Percentiles rank a stretch among this genome's conserved stretches.
Conservation (phyloP, 2,113 vertebrate genomes). For the Nannospalax galili region DNA sequence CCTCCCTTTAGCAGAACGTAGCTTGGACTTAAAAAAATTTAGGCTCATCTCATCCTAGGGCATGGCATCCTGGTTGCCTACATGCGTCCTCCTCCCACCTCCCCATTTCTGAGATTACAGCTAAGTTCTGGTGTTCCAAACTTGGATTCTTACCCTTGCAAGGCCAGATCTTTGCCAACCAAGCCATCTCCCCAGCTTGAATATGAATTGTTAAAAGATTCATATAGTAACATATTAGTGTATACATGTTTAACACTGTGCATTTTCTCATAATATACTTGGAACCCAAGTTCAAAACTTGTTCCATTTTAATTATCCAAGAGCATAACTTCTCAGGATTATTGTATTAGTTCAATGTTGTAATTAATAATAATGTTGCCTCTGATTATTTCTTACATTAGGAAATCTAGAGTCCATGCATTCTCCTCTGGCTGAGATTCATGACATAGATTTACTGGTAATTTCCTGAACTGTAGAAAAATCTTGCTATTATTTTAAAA, state of each 20-base stretch:
- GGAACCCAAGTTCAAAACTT: background rate
- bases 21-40: no score
- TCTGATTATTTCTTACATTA: constrained; percentile 33
- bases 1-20: no score
- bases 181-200: background rate
- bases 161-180: background rate
- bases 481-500: background rate
- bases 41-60: no score
- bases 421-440: constrained; percentile 22
- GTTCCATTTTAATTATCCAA: background rate
- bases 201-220: background rate
- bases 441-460: background rate
- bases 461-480: background rate
- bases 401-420: background rate
- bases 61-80: no score
- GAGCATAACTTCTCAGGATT: background rate
- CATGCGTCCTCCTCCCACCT: no score
- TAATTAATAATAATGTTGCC: background rate
- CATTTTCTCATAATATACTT: constrained; percentile 26
- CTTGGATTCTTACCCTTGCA: background rate
- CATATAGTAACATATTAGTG: background rate
- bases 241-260: background rate
- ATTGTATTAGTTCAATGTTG: background rate
- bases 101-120: no score
- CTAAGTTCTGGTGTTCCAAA: no score